Conservation (phyloP, 2,888 invertebrate species). For the Holacanthella duospinosa region DNA sequence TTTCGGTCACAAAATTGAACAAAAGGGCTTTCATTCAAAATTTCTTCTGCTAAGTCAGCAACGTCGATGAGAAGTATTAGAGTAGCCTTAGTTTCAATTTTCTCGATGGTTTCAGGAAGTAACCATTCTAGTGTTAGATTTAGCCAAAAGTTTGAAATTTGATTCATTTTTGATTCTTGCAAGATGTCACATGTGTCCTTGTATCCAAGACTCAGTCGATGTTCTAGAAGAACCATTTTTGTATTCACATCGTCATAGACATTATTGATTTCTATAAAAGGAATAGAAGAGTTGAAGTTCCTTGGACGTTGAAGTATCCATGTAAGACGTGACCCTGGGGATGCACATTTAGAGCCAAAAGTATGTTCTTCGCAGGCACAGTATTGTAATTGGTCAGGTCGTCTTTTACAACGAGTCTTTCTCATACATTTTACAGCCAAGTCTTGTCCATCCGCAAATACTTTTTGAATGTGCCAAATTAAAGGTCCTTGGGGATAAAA, state of each 20-base stretch:
- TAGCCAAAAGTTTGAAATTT: neutral
- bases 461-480: neutral
- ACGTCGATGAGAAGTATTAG: neutral
- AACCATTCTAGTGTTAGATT: neutral
- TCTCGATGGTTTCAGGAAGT: neutral
- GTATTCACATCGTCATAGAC: neutral
- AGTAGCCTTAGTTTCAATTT: neutral
- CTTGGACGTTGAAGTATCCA: neutral
- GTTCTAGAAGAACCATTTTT: neutral
- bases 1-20: neutral
- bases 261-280: neutral
- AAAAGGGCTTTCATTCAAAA: neutral
- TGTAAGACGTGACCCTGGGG: neutral
- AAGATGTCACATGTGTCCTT: neutral
- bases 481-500: neutral
- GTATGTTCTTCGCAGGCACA: neutral
- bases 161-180: neutral
- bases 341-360: neutral
- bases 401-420: neutral
- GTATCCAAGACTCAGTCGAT: neutral
- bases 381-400: neutral
- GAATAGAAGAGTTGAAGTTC: neutral
- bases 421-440: neutral
- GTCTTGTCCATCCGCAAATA: neutral
- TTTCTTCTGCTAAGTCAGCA: neutral